These are phyloP conservation scores for Pogonocichla stellata DNA, from an alignment of 2,113 vertebrate genomes.

Conservation along the genomic window DNA sequence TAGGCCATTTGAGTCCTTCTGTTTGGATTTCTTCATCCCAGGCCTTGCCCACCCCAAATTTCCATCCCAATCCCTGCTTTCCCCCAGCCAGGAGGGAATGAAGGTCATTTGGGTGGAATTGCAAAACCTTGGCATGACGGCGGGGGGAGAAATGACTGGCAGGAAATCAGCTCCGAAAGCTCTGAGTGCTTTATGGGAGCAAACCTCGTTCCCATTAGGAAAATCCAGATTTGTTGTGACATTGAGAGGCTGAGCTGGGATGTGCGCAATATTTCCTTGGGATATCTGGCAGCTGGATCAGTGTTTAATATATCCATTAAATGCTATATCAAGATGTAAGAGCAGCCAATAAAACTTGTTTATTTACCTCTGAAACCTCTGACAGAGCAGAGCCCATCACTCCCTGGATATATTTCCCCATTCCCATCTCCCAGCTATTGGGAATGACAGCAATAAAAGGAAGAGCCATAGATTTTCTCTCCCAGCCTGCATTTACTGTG, in stretches of 20 bases:
- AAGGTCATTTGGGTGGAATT: background rate
- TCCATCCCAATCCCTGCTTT: background rate
- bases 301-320: slow-evolving; percentile 48
- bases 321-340: slow-evolving; percentile 6
- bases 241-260: background rate
- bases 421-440: background rate
- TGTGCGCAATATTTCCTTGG: background rate
- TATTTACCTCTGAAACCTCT: slow-evolving; percentile 52
- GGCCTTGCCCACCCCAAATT: background rate
- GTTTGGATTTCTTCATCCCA: background rate
- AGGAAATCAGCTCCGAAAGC: background rate
- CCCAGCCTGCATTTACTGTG: background rate
- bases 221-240: slow-evolving; percentile 28
- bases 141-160: background rate
- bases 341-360: slow-evolving; percentile 55
- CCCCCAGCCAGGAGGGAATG: background rate
- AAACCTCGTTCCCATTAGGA: background rate
- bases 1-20: background rate
- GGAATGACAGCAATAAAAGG: slow-evolving; percentile 33
- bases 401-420: background rate
- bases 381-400: slow-evolving; percentile 9
- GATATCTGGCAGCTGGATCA: slow-evolving; percentile 23
- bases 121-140: background rate
- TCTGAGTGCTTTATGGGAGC: background rate
- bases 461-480: background rate